Evolutionary conservation across 2,888 invertebrate genomes (phyloP).

Genomic region (Ectemnius lituratus): DNA sequence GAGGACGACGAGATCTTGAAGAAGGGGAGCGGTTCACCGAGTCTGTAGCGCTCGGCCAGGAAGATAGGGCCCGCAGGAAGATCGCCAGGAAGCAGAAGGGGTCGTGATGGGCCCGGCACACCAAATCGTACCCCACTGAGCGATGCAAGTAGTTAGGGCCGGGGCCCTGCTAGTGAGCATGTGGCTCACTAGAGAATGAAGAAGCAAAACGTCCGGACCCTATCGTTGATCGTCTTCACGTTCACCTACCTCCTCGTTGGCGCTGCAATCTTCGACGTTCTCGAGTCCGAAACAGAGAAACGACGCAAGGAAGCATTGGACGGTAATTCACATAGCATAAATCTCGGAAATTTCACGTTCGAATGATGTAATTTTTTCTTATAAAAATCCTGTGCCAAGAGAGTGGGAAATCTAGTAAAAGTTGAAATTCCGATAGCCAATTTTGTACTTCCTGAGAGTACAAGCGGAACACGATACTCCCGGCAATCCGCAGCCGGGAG

Average conservation of each 20-base stretch:
- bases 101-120: slow-evolving; percentile 72
- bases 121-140: slow-evolving; percentile 73
- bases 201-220: slow-evolving; percentile 99
- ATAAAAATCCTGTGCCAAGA: background rate
- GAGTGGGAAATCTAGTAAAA: too few species aligned
- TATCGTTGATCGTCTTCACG: slow-evolving; percentile 99
- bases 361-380: background rate
- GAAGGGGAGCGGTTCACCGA: slow-evolving; percentile 66
- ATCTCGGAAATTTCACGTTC: slow-evolving; percentile 34
- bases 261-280: slow-evolving; percentile 99
- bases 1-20: slow-evolving; percentile 65
- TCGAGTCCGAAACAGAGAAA: slow-evolving; percentile 98
- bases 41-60: slow-evolving; percentile 69
- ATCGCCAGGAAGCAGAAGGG: slow-evolving; percentile 53
- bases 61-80: slow-evolving; percentile 44
- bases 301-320: slow-evolving; percentile 93
- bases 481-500: background rate
- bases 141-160: slow-evolving; percentile 78
- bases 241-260: slow-evolving; percentile 99
- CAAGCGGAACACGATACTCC: background rate
- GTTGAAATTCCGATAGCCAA: too few species aligned
- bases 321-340: slow-evolving; percentile 79
- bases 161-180: slow-evolving; percentile 80
- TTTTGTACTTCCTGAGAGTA: background rate
- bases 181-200: slow-evolving; percentile 94